phyloP scores from a whole-genome alignment of 1,140 invertebrate species.

The Lutraria rhynchaena region DNA sequence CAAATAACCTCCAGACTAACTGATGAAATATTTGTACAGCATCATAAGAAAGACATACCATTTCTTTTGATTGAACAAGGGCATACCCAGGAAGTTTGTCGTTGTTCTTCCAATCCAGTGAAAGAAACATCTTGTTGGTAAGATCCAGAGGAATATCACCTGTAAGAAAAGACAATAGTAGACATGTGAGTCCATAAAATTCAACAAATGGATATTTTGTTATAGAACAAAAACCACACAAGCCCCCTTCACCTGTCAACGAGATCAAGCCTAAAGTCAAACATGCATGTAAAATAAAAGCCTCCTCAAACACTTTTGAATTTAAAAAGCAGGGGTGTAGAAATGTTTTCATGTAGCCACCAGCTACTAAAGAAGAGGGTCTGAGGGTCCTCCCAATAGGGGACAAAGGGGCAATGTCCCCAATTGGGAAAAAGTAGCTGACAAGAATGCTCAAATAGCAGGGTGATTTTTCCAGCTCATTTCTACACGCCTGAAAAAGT shows the following conservation, averaged over 20 bases:
- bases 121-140: conserved; percentile 73
- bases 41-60: conserved; percentile 73
- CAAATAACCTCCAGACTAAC: too few relatives aligned
- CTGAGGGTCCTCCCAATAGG: too few relatives aligned
- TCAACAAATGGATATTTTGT: too few relatives aligned
- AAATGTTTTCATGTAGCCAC: too few relatives aligned
- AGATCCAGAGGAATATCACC: conserved; percentile 81
- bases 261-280: not conserved
- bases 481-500: too few relatives aligned
- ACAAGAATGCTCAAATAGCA: too few relatives aligned
- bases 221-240: too few relatives aligned
- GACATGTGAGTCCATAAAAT: too few relatives aligned
- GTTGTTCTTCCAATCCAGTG: conserved; percentile 84
- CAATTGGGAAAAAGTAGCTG: too few relatives aligned
- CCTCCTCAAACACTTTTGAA: not conserved
- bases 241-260: not conserved
- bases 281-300: not conserved
- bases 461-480: too few relatives aligned
- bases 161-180: conserved; percentile 59
- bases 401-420: too few relatives aligned
- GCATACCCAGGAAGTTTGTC: conserved; percentile 79
- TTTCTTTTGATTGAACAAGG: conserved; percentile 80
- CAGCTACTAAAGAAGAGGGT: too few relatives aligned
- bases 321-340: not conserved
- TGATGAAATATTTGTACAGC: not conserved